These are phyloP conservation scores for Lycocorax pyrrhopterus DNA, from an alignment of 2,113 vertebrate species.

Conservation along the genomic window DNA sequence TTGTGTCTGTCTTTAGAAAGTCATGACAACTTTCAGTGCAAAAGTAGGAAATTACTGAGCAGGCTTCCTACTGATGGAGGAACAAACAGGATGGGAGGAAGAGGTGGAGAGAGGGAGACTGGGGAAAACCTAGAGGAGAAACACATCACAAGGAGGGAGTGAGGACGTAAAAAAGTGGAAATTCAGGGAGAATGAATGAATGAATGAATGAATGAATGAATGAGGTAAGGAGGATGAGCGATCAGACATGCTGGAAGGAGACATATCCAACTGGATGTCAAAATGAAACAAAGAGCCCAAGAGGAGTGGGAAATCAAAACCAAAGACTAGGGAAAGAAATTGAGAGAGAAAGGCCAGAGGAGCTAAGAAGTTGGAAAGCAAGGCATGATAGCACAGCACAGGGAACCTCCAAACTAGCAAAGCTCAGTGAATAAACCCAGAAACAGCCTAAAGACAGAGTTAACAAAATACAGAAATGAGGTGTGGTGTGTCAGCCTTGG, in stretches of 20 bases:
- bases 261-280: neutral
- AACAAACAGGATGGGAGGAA: neutral
- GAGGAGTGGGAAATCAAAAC: neutral
- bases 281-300: neutral
- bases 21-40: neutral
- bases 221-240: rapidly evolving
- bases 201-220: neutral
- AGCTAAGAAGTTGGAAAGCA: neutral
- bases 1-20: neutral
- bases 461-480: neutral
- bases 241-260: neutral
- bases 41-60: neutral
- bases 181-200: neutral
- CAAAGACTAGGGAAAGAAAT: neutral
- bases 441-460: neutral
- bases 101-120: neutral
- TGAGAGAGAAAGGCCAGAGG: neutral
- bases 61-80: neutral
- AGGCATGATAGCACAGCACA: neutral
- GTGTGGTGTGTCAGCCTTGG: neutral
- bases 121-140: neutral
- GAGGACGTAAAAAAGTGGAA: neutral
- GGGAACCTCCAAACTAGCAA: neutral
- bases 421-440: neutral
- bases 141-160: neutral